These are phyloP conservation scores for Trypoxylon attenuatum DNA, from an alignment of 2,888 invertebrate species.

Conservation along the genomic window DNA sequence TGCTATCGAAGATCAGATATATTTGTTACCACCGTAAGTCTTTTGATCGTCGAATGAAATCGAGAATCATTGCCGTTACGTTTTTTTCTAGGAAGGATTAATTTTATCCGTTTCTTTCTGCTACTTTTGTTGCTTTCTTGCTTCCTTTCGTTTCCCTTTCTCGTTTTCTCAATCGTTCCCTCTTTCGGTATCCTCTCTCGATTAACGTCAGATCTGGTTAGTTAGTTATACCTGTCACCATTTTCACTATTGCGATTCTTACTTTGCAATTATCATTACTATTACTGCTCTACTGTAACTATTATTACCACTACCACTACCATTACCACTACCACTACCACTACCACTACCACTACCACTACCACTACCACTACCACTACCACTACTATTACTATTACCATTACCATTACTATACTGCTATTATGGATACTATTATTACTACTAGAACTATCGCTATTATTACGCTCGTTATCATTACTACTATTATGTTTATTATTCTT, in stretches of 20 bases:
- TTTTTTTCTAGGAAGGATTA: constrained; percentile 69
- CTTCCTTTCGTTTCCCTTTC: constrained; percentile 1
- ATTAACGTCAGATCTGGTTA: not conserved
- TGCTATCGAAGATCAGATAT: constrained; percentile 39
- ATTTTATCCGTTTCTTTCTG: constrained; percentile 51
- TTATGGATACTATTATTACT: constrained; percentile 27
- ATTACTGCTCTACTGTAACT: constrained; percentile 17
- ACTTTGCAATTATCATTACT: constrained; percentile 7
- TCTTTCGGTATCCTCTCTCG: not conserved
- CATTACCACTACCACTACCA: constrained; percentile 18
- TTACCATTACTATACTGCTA: constrained; percentile 16
- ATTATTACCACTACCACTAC: constrained; percentile 13
- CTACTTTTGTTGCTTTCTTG: constrained; percentile 11
- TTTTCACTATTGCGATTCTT: constrained; percentile 15
- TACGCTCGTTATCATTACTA: constrained; percentile 9
- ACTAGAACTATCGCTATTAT: constrained; percentile 25
- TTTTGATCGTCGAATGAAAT: constrained; percentile 35
- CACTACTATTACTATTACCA: constrained; percentile 24
- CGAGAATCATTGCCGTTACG: constrained; percentile 51
- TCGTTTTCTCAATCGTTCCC: constrained; percentile 15
- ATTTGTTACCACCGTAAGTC: constrained; percentile 41
- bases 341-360: constrained; percentile 21
- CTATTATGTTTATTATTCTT: constrained; percentile 54
- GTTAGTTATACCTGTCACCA: not conserved
- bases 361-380: constrained; percentile 25